Base-by-base conservation (phyloP, 2,797 vertebrate genomes). In the Pseudomugil gertrudae region DNA sequence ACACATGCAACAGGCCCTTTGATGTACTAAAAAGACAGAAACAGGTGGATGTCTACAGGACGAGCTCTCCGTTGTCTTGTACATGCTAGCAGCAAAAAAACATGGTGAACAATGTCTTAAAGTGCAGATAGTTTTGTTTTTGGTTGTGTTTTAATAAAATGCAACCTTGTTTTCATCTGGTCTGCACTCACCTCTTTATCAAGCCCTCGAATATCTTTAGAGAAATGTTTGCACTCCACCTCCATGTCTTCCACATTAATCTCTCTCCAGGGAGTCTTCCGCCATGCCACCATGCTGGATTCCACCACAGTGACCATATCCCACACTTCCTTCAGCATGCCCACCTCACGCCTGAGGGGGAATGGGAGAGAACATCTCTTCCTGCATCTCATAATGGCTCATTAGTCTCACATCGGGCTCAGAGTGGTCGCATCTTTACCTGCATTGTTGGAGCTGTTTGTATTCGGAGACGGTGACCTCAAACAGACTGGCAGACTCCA, bases 181-280 rank as follows among this genome's bases (percentile, higher is more conserved):
- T 21, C 36, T 21, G 5, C 38, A 5, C 62, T 81, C 77, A 96
- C 91, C 68, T 99, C 96, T 82, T 98, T 99, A 79, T 97, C 96
- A 30, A 99, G 80, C 17, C 67, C 87, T 1, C 95, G 89, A 19
- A 96, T 94, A 23, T 95, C 95, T 67, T 95, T 96, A 10, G 95
- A 91, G 78, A 99, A 96, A 24, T 58, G 92, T 66, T 94, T 98
- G 83, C 96, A 97, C 78, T 98, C 95, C 57, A 93, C 52, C 4
- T 98, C 96, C 96, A 99, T 97, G 76, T 93, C 94, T 63, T 99
- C 98, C 83, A 99, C 95, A 0, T 95, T 89, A 62, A 98, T 95
- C 26, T 95, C 90, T 45, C 78, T 93, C 98, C 98, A 99, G 2
- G 43, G 91, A 19, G 96, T 97, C 15, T 72, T 93, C 81, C 94